A percentile compares a stretch with the other conserved stretches of the same genome.
These are phyloP conservation scores for Gymnarchus niloticus DNA, from an alignment of 2,113 vertebrate species.

Conservation along the genomic window DNA sequence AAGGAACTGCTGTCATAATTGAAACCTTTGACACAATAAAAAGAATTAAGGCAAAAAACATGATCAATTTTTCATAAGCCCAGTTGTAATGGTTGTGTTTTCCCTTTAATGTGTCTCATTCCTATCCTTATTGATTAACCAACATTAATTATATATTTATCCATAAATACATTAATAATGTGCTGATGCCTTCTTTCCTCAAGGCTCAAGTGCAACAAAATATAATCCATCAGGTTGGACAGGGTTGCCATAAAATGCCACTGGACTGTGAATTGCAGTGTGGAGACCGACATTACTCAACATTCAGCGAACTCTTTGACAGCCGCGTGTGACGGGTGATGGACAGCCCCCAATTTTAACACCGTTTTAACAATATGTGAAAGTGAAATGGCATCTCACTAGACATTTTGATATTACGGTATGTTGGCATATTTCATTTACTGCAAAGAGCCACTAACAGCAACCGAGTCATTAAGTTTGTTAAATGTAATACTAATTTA, in stretches of 20 bases:
- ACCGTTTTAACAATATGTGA: neutral
- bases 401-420: neutral
- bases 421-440: too few species aligned
- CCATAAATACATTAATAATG: conserved; percentile 66
- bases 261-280: neutral
- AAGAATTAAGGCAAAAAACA: conserved; percentile 59
- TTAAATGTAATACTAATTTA: conserved; percentile 4
- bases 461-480: neutral
- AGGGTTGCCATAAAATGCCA: conserved; percentile 35
- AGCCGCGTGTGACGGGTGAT: neutral
- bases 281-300: neutral
- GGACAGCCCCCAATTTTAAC: neutral
- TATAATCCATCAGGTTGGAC: conserved; percentile 41
- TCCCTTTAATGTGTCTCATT: conserved; percentile 64
- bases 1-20: conserved; percentile 50
- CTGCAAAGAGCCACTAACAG: neutral
- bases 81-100: conserved; percentile 63
- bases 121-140: conserved; percentile 65
- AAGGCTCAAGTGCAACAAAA: conserved; percentile 40
- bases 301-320: neutral
- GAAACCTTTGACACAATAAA: conserved; percentile 55
- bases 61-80: conserved; percentile 64
- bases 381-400: neutral
- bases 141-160: conserved; percentile 70
- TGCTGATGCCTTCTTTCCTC: conserved; percentile 40